Evolutionary conservation across 1,140 invertebrate genomes (phyloP), one percentile per base, ranked within the genome.

Genomic region (Alviniconcha marisindica): DNA sequence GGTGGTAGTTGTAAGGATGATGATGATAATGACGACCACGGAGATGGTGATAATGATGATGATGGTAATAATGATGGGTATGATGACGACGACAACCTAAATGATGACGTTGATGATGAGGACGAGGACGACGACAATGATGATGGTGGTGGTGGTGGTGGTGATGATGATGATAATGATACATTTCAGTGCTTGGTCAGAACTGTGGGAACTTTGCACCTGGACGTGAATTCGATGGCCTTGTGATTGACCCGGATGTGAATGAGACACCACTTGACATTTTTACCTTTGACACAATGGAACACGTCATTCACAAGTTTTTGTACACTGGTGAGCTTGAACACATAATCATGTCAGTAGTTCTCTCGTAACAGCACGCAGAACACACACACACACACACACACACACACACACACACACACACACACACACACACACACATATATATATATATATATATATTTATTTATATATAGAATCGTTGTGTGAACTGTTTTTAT

Each of bases 161-260:
- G 18, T 18, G 44, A 48, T 48, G 44, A 48, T 18, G 44, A 48
- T 48, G 44, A 48, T 48, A 18, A 48, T 48, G 44, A 48, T 48
- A 18, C 7, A 12, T 42, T 94, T n/a, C 90, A 97, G 97, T 96
- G 31, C 91, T 98, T 33, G 94, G 94, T 4, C 89, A 98, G 77
- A 95, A 96, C 24, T 95, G 96, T 66, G 97, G 97, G 28, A 97
- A 96, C 92, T 97, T 98, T 90, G 92, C 94, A 88, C 90, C 95
- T 7, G 96, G 96, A 48, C 98, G 98, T 91, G 94, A 97, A 81
- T 98, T 98, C 90, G 97, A 98, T 94, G 97, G 97, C 7, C 91
- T 98, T 0, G 84, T 97, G 0, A 90, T 95, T 12, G 94, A 94
- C 78, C 89, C 94, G 28, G 82, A 85, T 2, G 81, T 84, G 36